These are phyloP conservation scores for Punctoribates punctum DNA, from an alignment of 2,888 invertebrate genomes.

Conservation along the genomic window DNA sequence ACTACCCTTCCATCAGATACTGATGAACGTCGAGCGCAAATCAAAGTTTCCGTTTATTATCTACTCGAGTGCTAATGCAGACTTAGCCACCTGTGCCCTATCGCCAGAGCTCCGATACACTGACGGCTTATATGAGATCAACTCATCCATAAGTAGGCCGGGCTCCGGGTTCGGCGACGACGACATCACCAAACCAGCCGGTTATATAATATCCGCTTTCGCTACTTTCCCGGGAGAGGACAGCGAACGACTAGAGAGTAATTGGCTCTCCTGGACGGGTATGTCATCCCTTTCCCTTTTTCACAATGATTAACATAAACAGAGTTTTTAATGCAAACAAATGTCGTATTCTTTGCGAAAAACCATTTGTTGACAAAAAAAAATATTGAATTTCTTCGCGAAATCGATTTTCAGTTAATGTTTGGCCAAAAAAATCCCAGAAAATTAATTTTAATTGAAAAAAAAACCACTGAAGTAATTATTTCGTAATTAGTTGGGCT, in stretches of 20 bases:
- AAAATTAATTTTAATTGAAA: too few relatives aligned
- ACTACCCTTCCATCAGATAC: constrained; percentile 38
- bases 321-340: too few relatives aligned
- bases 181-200: constrained; percentile 64
- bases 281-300: too few relatives aligned
- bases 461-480: too few relatives aligned
- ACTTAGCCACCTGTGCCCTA: constrained; percentile 8
- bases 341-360: too few relatives aligned
- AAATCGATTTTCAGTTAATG: too few relatives aligned
- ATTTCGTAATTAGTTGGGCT: too few relatives aligned
- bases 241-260: constrained; percentile 82
- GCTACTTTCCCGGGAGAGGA: constrained; percentile 66
- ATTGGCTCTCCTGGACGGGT: constrained; percentile 88
- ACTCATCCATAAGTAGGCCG: constrained; percentile 36
- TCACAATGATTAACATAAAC: too few relatives aligned
- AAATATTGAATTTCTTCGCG: too few relatives aligned
- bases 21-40: constrained; percentile 44
- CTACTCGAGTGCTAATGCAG: constrained; percentile 19
- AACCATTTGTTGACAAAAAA: too few relatives aligned
- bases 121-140: constrained; percentile 43
- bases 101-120: constrained; percentile 41
- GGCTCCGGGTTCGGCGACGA: constrained; percentile 61
- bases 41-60: constrained; percentile 44
- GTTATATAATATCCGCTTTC: constrained; percentile 86
- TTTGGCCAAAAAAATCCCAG: too few relatives aligned